Base-by-base conservation (phyloP, 2,113 vertebrate genomes). In the Typhlomys cinereus region DNA sequence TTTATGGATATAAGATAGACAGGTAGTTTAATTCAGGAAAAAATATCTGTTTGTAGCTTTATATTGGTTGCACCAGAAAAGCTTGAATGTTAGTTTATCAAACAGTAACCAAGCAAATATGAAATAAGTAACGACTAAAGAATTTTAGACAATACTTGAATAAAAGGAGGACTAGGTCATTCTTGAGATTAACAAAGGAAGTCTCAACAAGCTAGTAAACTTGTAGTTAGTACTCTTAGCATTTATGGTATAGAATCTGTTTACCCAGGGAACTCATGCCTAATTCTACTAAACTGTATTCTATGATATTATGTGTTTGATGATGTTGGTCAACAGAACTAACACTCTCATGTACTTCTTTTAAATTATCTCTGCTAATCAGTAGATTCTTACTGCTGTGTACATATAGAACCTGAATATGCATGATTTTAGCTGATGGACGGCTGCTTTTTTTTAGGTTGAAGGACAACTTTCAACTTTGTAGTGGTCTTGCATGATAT, bases 101-200 rank as follows among this genome's bases (percentile, higher is more conserved):
- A 87, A 69, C 23, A 12, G 11, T 46, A 57, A 46, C 34, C 13
- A 59, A 71, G 82, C 85, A 61, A 74, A 50, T 41, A 36, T 82
- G 39, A 93, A n/a, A 25, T 41, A 91, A 85, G 46, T 50, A 92
- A 31, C 44, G 57, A 61, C 83, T 50, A 67, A 12, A 7, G 46
- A 31, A 61, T 73, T 91, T 92, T 29, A 75, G 36, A n/a, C 54
- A n/a, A 7, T 36, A 41, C 50, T 87, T 91, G 74, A 66, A 79
- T 87, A 84, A 76, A 29, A 70, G 21, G 46, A 71, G 7, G 48
- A 36, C 39, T 82, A 36, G 13, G 88, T 67, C 67, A 86, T 57
- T 66, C 50, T 52, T 88, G 85, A 95, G 52, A 9, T 85, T 85
- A 88, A 57, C 88, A 87, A 81, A 17, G 71, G 92, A 93, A 94